phyloP scores from a whole-genome alignment of 2,888 invertebrate genomes.

The Beris chalybata region DNA sequence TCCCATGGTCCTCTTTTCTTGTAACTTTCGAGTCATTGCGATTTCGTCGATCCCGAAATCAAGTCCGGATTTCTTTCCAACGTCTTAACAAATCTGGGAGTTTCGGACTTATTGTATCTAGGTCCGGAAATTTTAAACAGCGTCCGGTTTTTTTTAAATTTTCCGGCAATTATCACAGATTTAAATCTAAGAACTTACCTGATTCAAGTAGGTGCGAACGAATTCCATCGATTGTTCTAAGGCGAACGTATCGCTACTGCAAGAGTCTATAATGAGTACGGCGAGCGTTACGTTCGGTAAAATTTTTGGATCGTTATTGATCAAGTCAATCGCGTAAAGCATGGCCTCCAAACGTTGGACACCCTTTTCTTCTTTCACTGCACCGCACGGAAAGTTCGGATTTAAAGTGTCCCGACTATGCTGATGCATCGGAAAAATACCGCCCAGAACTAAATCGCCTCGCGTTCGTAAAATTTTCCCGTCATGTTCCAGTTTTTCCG shows the following conservation, averaged over 20 bases:
- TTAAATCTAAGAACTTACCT: slow-evolving; percentile 51
- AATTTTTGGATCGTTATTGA: slow-evolving; percentile 62
- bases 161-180: too few species aligned
- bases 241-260: slow-evolving; percentile 43
- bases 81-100: too few species aligned
- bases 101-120: too few species aligned
- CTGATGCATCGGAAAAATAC: slow-evolving; percentile 71
- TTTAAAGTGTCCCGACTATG: slow-evolving; percentile 55
- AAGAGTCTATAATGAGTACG: slow-evolving; percentile 64
- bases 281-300: slow-evolving; percentile 67
- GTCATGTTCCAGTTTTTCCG: slow-evolving; percentile 35
- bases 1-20: too few species aligned
- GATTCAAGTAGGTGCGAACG: slow-evolving; percentile 63
- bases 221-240: slow-evolving; percentile 56
- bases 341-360: slow-evolving; percentile 71
- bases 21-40: too few species aligned
- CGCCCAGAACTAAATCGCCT: slow-evolving; percentile 68
- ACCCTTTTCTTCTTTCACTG: slow-evolving; percentile 68
- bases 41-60: too few species aligned
- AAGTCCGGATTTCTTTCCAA: too few species aligned
- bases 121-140: too few species aligned
- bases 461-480: slow-evolving; percentile 51
- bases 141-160: too few species aligned
- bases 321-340: slow-evolving; percentile 67
- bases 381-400: slow-evolving; percentile 58